These are phyloP conservation scores for Urosaurus nigricauda DNA, from an alignment of 2,797 vertebrate genomes.

Conservation along the genomic window DNA sequence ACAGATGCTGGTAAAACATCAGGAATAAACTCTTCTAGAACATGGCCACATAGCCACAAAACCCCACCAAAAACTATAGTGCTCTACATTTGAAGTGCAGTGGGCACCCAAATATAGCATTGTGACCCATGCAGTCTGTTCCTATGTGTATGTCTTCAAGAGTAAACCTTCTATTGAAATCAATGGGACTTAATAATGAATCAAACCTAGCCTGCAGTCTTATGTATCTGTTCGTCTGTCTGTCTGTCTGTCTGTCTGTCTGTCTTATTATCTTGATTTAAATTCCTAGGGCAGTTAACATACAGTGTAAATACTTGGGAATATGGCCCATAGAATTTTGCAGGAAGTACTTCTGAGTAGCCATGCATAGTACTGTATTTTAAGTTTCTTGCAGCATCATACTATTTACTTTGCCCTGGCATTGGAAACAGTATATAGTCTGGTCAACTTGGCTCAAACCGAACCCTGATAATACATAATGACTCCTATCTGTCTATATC, in stretches of 20 bases:
- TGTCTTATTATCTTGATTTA: not conserved
- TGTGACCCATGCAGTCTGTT: not conserved
- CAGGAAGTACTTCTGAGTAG: not conserved
- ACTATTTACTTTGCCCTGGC: not conserved
- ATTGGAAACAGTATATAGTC: not conserved
- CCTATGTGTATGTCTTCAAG: not conserved
- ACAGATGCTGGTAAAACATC: no score
- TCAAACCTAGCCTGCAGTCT: not conserved
- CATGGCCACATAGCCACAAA: not conserved
- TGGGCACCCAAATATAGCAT: not conserved
- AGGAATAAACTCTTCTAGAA: no score
- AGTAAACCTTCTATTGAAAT: not conserved
- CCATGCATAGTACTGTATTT: not conserved
- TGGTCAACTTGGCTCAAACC: not conserved
- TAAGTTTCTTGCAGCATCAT: not conserved
- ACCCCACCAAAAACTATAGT: no score
- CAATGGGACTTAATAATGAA: not conserved
- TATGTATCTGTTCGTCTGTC: not conserved
- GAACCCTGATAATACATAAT: slow-evolving; percentile 31
- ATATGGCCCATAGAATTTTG: not conserved
- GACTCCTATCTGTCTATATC: slow-evolving; percentile 31
- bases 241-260: no score
- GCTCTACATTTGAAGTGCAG: no score
- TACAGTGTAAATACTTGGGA: not conserved
- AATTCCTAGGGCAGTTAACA: not conserved